A percentile compares a stretch with the other conserved stretches of the same genome.
Conservation (phyloP, 2,113 vertebrate species). For the Thoracochromis brauschi region DNA sequence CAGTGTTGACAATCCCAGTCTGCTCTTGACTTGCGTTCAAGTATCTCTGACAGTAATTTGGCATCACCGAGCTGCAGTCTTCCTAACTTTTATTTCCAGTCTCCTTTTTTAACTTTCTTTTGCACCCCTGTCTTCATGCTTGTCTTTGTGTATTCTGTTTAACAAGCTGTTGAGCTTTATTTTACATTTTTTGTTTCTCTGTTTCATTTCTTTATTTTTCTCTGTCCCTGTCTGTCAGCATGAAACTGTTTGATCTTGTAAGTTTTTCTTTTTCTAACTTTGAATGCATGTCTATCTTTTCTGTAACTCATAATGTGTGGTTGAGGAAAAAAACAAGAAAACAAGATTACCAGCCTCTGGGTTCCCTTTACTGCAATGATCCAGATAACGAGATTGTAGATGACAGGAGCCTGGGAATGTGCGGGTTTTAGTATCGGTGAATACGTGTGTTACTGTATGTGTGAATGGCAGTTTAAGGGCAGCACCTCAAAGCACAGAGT, state of each 20-base stretch:
- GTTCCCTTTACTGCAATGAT: constrained; percentile 69
- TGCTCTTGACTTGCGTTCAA: neutral
- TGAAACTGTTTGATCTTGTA: constrained; percentile 58
- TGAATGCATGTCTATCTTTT: constrained; percentile 73
- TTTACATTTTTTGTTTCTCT: neutral
- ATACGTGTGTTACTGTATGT: neutral
- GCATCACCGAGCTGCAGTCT: neutral
- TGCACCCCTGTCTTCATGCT: constrained; percentile 82
- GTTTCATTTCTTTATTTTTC: constrained; percentile 33
- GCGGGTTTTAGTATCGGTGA: neutral
- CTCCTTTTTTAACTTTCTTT: constrained; percentile 10
- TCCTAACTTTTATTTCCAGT: constrained; percentile 18
- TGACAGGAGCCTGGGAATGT: neutral
- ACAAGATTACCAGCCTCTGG: constrained; percentile 10
- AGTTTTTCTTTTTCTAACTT: constrained; percentile 59
- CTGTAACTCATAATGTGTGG: constrained; percentile 51
- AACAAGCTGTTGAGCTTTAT: constrained; percentile 33
- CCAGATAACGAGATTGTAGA: constrained; percentile 43
- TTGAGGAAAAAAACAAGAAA: neutral
- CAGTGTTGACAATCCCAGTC: neutral
- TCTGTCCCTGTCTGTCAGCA: constrained; percentile 74
- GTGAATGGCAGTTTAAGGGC: constrained; percentile 45
- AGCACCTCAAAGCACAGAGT: constrained; percentile 6
- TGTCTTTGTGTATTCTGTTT: constrained; percentile 51
- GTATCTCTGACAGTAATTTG: neutral